A percentile compares a stretch with the other conserved stretches of the same genome.
Evolutionary conservation across 64 coral and sea anemone genomes (phyloP).

Genomic region (Porites lutea): DNA sequence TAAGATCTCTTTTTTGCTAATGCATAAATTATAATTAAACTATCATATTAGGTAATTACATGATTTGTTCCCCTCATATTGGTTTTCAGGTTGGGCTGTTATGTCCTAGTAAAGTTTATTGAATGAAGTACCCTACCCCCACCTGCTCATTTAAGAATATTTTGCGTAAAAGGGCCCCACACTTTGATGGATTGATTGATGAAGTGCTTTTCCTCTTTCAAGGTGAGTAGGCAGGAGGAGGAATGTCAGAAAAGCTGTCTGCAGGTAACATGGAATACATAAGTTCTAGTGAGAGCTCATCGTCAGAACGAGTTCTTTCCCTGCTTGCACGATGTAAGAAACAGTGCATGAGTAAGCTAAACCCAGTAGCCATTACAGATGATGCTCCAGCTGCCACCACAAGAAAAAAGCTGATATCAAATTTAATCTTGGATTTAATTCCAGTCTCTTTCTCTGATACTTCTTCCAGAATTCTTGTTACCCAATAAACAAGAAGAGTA

Average conservation of each 20-base stretch:
- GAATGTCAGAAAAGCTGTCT: constrained; percentile 71
- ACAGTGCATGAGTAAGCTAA: constrained; percentile 87
- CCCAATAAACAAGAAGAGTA: constrained; percentile 78
- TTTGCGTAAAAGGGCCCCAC: background rate
- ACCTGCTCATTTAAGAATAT: background rate
- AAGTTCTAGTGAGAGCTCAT: constrained; percentile 87
- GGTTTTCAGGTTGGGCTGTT: too few species aligned
- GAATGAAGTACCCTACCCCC: background rate
- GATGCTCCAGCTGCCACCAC: constrained; percentile 87
- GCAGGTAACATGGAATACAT: constrained; percentile 97
- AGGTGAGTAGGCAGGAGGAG: constrained; percentile 90
- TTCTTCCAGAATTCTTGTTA: constrained; percentile 78
- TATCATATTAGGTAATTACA: too few species aligned
- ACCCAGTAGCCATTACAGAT: constrained; percentile 84
- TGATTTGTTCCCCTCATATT: too few species aligned
- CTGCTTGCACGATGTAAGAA: constrained; percentile 52
- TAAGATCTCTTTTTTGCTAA: too few species aligned
- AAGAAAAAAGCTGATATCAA: constrained; percentile 91
- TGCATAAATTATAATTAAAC: too few species aligned
- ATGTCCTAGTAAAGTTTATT: too few species aligned
- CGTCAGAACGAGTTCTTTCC: constrained; percentile 71
- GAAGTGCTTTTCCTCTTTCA: constrained; percentile 20
- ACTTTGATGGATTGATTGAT: too few species aligned
- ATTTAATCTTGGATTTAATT: constrained; percentile 64
- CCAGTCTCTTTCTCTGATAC: constrained; percentile 43